A percentile compares a stretch with the other conserved stretches of the same genome.
phyloP scores from a whole-genome alignment of 2,797 vertebrate species.

The Perdix hodgsoniae region DNA sequence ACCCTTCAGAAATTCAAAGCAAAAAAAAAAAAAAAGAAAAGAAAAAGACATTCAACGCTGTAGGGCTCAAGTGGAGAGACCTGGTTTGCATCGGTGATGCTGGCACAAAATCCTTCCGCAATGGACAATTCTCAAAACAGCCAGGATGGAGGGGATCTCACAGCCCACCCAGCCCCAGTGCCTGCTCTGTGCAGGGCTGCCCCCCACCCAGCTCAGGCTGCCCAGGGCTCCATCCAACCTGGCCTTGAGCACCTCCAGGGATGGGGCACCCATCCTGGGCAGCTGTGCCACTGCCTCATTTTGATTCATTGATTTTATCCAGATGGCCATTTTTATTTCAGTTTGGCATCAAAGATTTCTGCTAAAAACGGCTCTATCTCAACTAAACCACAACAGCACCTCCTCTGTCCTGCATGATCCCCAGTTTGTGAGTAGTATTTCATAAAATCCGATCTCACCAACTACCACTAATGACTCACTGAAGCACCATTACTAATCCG shows the following conservation, averaged over 20 bases:
- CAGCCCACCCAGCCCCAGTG: no score
- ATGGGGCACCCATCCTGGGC: no score
- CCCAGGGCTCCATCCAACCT: no score
- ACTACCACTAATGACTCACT: slow-evolving; percentile 30
- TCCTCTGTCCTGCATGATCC: neutral
- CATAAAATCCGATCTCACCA: slow-evolving; percentile 9
- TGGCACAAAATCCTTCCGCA: neutral
- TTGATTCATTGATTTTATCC: no score
- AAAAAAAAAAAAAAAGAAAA: neutral
- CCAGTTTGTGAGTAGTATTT: neutral
- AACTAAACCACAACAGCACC: neutral
- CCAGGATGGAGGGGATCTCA: no score
- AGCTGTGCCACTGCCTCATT: no score
- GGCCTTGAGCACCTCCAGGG: no score
- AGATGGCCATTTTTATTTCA: neutral
- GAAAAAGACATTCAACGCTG: neutral
- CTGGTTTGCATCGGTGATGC: neutral
- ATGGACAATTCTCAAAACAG: neutral
- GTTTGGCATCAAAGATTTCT: neutral
- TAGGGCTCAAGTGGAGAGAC: neutral
- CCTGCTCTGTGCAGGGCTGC: no score
- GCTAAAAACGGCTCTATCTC: neutral
- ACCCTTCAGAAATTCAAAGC: neutral
- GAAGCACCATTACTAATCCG: slow-evolving; percentile 22
- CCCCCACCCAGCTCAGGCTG: no score